Base-by-base conservation (phyloP, 2,797 vertebrate genomes). In the Prionace glauca region DNA sequence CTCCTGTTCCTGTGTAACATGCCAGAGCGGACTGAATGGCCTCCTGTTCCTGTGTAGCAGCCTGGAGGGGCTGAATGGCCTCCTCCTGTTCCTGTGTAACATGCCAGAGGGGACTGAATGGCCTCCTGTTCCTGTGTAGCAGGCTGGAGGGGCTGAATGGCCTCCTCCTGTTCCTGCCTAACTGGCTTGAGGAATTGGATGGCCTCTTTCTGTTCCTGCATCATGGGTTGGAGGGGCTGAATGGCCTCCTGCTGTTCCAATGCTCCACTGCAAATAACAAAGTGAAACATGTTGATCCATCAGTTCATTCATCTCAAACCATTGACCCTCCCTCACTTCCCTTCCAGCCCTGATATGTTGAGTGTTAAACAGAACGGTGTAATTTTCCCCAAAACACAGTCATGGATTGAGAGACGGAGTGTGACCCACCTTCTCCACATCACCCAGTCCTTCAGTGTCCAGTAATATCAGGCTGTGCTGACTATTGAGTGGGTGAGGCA, bases 401-500 rank as follows among this genome's bases (percentile, higher is more conserved):
- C 4, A 3, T 81, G n/a, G 79, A 20, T 11, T 81, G 79, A 81
- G 56, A n/a, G 62, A 50, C 29, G 41, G 45, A 29, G 36, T 56
- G 10, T 65, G 50, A 74, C 77, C 18, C 65, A 95, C 94, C 94
- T 65, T 95, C 94, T 95, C 94, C 56, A 65, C 94, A 26, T 95
- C 67, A 1, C 65, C 94, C 11, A 72, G 94, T 26, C 94, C 94
- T 36, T 95, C 94, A 26, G 94, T 95, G 67, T 95, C 94, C 67
- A 95, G 41, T 45, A 95, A 79, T 56, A 95, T 16, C 11, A 95
- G 94, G 67, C 94, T 41, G 24, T 65, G 67, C n/a, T 95, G 0
- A 1, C 0, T 12, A 2, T 32, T 26, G 3, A 14, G 67, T 11
- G 94, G 94, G 50, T 95, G 94, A 79, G 94, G 67, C 50, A 45